Conservation (phyloP, 2,888 invertebrate species). For the Thelaira solivaga region DNA sequence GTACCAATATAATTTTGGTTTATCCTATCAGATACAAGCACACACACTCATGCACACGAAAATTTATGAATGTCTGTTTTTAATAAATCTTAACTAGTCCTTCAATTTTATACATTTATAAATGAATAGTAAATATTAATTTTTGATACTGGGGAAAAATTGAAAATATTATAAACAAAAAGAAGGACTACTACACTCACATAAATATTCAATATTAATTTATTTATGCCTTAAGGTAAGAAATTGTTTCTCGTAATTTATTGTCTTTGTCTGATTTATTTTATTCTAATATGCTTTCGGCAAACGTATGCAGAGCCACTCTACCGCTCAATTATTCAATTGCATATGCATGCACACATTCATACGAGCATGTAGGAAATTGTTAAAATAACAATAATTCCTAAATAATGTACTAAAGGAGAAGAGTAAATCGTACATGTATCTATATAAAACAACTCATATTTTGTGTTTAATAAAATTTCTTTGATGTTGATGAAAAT, state of each 20-base stretch:
- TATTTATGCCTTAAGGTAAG: conserved; percentile 49
- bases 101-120: background rate
- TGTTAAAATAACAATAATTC: conserved; percentile 30
- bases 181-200: background rate
- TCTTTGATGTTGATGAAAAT: background rate
- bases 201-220: conserved; percentile 8
- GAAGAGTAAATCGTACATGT: background rate
- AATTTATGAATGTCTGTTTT: background rate
- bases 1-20: conserved; percentile 5
- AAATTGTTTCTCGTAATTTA: conserved; percentile 49
- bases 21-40: no score
- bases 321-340: conserved; percentile 4
- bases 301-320: conserved; percentile 9
- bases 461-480: conserved; percentile 55
- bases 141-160: background rate
- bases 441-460: conserved; percentile 5
- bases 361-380: background rate
- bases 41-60: no score
- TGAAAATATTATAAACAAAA: conserved; percentile 28
- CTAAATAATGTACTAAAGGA: conserved; percentile 20
- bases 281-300: conserved; percentile 13
- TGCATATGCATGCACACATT: no score
- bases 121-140: background rate
- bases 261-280: conserved; percentile 50
- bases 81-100: background rate